Percentiles rank a stretch among this genome's conserved stretches.
Evolutionary conservation across 2,888 invertebrate genomes (phyloP).

Genomic region (Horisme vitalbata): DNA sequence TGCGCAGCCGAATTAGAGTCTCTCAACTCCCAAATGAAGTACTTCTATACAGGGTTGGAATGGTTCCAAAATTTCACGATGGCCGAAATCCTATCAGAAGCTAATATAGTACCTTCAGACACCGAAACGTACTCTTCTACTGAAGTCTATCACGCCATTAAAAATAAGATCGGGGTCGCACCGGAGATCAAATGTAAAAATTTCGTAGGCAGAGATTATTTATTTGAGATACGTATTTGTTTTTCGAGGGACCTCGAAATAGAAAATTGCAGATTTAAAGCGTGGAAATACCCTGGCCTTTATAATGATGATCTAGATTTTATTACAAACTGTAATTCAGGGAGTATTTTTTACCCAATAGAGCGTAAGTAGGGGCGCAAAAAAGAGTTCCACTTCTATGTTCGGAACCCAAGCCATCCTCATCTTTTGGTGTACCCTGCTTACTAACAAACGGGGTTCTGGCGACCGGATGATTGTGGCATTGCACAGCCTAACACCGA

Average conservation of each 20-base stretch:
- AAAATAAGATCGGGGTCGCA: not conserved
- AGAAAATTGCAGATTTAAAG: not conserved
- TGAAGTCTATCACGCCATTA: not conserved
- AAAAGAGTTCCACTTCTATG: too few species aligned
- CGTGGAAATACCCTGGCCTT: not conserved
- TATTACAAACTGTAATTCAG: not conserved
- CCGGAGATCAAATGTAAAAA: not conserved
- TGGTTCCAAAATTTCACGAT: constrained; percentile 84
- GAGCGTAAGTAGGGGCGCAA: not conserved
- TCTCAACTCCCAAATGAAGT: constrained; percentile 84
- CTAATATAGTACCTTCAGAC: constrained; percentile 22
- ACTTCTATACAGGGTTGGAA: constrained; percentile 84
- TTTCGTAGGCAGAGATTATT: not conserved
- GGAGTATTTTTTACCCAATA: not conserved
- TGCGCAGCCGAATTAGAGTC: constrained; percentile 83
- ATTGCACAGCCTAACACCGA: too few species aligned
- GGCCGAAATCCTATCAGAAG: constrained; percentile 76
- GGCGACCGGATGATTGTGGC: too few species aligned
- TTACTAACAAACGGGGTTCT: too few species aligned
- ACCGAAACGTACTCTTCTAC: not conserved
- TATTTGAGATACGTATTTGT: not conserved
- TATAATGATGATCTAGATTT: not conserved
- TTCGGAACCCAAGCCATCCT: too few species aligned
- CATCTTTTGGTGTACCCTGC: too few species aligned
- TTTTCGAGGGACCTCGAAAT: not conserved